phyloP scores from a whole-genome alignment of 1,140 invertebrate species.

The Scylla paramamosain region DNA sequence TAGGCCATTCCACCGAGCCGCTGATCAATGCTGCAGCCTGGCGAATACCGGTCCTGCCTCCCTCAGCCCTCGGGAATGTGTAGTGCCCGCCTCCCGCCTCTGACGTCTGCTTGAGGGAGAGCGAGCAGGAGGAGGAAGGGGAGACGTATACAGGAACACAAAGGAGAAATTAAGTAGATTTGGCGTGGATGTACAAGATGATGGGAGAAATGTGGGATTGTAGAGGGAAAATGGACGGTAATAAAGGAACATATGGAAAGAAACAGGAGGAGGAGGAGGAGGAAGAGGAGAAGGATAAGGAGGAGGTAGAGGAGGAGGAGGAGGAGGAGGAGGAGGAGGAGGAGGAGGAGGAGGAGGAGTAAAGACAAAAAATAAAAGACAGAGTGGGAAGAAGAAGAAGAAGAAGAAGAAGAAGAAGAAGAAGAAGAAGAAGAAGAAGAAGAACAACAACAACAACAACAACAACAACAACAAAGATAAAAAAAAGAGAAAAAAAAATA shows the following conservation, averaged over 20 bases:
- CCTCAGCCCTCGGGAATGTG: conserved; percentile 19
- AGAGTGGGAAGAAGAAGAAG: too few relatives aligned
- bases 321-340: too few relatives aligned
- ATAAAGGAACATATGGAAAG: not conserved
- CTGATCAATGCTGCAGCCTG: not conserved
- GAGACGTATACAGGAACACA: not conserved
- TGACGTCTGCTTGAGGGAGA: not conserved
- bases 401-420: not conserved
- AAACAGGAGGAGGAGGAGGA: not conserved
- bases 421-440: not conserved
- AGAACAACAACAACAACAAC: not conserved
- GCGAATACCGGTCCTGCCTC: not conserved
- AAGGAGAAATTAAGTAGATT: not conserved
- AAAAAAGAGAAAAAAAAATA: too few relatives aligned
- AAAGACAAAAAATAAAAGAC: too few relatives aligned
- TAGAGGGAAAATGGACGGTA: not conserved
- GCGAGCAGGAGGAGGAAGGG: not conserved
- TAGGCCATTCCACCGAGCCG: not conserved
- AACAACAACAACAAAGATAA: not conserved
- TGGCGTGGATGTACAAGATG: not conserved
- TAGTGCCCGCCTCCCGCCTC: not conserved
- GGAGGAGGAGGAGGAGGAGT: too few relatives aligned
- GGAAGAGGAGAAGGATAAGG: not conserved
- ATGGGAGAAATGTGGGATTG: not conserved
- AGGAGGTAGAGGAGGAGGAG: not conserved